Conservation (phyloP, 2,797 vertebrate species). For the Heterohyrax brucei region DNA sequence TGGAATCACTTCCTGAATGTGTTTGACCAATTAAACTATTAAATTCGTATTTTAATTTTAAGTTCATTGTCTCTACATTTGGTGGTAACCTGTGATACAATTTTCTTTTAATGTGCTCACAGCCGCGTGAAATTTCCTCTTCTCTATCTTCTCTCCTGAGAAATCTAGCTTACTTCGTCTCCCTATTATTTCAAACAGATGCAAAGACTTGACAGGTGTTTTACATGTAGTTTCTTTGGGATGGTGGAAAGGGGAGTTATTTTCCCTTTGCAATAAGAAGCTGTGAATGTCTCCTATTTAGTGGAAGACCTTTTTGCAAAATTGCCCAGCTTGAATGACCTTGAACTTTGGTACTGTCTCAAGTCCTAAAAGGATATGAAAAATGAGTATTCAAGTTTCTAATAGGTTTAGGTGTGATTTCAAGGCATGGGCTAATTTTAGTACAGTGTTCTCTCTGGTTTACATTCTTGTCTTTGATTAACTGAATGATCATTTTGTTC, state of each 20-base stretch:
- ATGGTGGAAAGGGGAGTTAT: background rate
- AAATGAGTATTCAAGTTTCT: background rate
- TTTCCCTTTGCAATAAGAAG: background rate
- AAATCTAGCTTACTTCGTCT: no score
- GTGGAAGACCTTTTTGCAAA: background rate
- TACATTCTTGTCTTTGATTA: background rate
- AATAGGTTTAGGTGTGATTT: background rate
- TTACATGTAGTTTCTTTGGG: background rate
- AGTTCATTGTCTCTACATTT: background rate
- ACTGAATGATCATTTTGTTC: constrained; percentile 20
- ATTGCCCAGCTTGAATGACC: background rate
- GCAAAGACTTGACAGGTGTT: background rate
- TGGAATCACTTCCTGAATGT: background rate
- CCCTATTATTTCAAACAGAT: no score
- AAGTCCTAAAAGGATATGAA: background rate
- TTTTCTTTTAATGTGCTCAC: background rate
- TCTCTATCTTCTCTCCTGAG: no score
- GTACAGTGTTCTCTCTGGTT: background rate
- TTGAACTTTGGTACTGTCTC: background rate
- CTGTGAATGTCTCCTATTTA: background rate
- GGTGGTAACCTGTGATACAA: background rate
- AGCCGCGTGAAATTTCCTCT: no score
- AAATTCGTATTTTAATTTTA: background rate
- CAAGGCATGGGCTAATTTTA: background rate
- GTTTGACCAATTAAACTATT: constrained; percentile 25